Conservation (phyloP, 1,140 invertebrate species). For the Bombus terrestris region DNA sequence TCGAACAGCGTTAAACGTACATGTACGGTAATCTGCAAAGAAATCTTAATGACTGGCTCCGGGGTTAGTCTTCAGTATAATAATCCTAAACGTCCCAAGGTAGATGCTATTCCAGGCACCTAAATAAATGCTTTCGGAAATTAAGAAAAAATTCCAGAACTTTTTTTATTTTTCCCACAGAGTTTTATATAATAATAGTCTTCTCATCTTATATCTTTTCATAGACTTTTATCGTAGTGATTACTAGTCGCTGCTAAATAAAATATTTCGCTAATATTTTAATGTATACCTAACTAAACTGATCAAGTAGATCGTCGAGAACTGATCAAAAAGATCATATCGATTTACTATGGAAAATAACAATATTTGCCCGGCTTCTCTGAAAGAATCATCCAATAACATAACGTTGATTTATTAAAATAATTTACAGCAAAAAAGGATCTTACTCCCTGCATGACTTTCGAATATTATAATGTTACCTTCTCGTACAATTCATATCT, state of each 20-base stretch:
- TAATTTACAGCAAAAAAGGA: neutral
- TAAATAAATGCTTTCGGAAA: neutral
- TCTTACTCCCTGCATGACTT: neutral
- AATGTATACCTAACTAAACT: neutral
- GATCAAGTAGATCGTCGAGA: neutral
- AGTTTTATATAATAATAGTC: neutral
- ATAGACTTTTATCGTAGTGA: neutral
- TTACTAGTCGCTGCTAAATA: neutral
- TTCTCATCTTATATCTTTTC: neutral
- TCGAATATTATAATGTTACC: neutral
- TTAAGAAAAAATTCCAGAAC: neutral
- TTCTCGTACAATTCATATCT: neutral
- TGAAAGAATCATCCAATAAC: neutral
- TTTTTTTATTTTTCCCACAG: neutral
- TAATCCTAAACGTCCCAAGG: neutral
- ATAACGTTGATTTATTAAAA: neutral
- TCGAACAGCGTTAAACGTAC: neutral
- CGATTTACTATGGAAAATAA: neutral
- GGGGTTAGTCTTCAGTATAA: neutral
- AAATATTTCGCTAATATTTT: neutral
- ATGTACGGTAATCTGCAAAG: neutral
- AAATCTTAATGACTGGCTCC: neutral
- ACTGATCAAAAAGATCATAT: neutral
- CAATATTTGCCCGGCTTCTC: neutral
- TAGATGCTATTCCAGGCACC: neutral